These are phyloP conservation scores for Caenorhabditis remanei DNA, from an alignment of 1,140 invertebrate species.

Conservation along the genomic window DNA sequence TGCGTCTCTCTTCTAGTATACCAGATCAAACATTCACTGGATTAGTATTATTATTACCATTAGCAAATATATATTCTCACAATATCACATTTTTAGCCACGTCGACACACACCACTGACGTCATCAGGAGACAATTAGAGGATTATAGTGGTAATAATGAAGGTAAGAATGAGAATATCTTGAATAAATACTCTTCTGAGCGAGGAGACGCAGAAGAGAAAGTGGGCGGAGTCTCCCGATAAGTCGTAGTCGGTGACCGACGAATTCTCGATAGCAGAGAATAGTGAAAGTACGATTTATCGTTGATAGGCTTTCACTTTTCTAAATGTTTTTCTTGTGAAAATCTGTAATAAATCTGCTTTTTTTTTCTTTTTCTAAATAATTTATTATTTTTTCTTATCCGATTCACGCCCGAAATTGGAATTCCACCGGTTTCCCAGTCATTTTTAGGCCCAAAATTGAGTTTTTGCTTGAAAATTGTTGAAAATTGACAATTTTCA, in stretches of 20 bases:
- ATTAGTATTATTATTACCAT: slow-evolving; percentile 7
- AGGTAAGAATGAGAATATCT: slow-evolving; percentile 14
- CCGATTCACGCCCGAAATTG: no score
- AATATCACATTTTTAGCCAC: background rate
- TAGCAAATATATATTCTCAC: background rate
- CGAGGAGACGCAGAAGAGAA: slow-evolving; percentile 9
- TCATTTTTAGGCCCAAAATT: no score
- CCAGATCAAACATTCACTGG: background rate
- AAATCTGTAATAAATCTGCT: no score
- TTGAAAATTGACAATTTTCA: no score
- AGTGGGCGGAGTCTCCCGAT: slow-evolving; percentile 20
- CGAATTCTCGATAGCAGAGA: background rate
- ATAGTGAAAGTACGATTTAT: slow-evolving; percentile 45
- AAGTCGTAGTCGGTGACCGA: background rate
- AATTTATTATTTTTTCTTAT: no score
- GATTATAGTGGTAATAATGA: slow-evolving; percentile 18
- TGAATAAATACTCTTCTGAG: background rate
- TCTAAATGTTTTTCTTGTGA: background rate
- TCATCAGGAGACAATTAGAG: background rate
- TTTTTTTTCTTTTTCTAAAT: no score
- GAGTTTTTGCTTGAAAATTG: no score
- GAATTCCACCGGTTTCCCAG: no score
- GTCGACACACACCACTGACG: background rate
- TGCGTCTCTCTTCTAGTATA: slow-evolving; percentile 1
- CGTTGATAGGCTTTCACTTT: slow-evolving; percentile 36